Evolutionary conservation across 2,113 vertebrate species (phyloP).

Genomic region (Antigone vipio): DNA sequence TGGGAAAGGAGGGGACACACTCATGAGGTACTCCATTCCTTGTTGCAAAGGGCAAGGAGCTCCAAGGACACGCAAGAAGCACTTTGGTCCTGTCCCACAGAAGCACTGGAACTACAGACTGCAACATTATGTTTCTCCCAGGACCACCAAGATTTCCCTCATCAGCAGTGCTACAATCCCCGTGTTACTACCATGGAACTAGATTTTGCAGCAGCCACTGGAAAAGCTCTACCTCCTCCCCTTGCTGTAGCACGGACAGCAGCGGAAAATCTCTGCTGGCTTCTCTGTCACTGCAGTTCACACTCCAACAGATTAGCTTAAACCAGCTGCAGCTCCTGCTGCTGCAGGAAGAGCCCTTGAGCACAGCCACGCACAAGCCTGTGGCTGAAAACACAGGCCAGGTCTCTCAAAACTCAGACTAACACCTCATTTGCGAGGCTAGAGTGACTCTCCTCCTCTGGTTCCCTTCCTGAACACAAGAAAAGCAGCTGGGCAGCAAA

Average conservation of each 20-base stretch:
- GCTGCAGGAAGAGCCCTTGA: background rate
- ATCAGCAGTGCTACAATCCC: background rate
- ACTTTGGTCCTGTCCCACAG: background rate
- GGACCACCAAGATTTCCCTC: background rate
- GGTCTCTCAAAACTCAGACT: background rate
- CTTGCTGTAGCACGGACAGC: background rate
- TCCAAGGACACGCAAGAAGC: background rate
- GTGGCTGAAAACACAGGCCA: background rate
- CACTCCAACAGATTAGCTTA: background rate
- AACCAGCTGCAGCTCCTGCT: conserved; percentile 31
- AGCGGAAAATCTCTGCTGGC: background rate
- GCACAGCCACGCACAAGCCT: background rate
- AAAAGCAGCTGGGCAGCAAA: background rate
- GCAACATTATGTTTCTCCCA: background rate
- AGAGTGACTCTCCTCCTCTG: background rate
- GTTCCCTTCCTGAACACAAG: background rate
- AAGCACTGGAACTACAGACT: background rate
- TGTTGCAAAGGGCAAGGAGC: background rate
- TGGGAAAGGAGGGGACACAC: background rate
- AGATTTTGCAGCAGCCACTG: background rate
- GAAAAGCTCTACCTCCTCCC: background rate
- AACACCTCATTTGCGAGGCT: background rate
- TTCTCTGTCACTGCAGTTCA: conserved; percentile 21
- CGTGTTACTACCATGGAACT: background rate
- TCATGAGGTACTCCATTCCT: background rate